These are phyloP conservation scores for Trichomalopsis sarcophagae DNA, from an alignment of 1,140 invertebrate genomes.

Conservation along the genomic window DNA sequence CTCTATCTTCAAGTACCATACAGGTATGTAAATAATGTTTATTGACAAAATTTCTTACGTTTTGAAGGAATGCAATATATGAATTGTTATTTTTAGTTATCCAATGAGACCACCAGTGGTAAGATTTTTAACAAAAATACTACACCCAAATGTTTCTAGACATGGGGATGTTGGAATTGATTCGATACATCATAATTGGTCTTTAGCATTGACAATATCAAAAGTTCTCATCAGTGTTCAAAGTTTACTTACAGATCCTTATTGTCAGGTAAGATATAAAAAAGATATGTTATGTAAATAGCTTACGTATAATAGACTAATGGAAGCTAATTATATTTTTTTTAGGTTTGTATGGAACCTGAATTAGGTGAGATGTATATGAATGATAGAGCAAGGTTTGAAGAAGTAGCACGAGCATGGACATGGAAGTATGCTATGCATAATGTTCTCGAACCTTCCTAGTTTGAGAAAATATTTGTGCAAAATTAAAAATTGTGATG, in stretches of 20 bases:
- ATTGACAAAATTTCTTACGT: not conserved
- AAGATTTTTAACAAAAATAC: constrained; percentile 91
- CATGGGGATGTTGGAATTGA: constrained; percentile 98
- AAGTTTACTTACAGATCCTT: constrained; percentile 94
- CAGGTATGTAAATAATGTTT: constrained; percentile 72
- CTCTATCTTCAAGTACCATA: constrained; percentile 91
- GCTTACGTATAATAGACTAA: not conserved
- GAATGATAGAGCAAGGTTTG: constrained; percentile 84
- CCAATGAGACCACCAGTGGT: constrained; percentile 94
- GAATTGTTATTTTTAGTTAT: constrained; percentile 80
- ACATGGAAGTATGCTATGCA: constrained; percentile 96
- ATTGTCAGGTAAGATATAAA: constrained; percentile 80
- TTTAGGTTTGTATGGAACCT: constrained; percentile 93
- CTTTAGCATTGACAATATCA: constrained; percentile 91
- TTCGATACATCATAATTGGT: constrained; percentile 97
- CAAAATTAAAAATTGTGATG: constrained; percentile 49
- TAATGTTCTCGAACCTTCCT: constrained; percentile 80
- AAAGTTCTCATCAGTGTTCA: constrained; percentile 94
- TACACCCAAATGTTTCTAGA: constrained; percentile 95
- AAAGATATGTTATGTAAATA: not conserved
- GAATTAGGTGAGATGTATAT: constrained; percentile 88
- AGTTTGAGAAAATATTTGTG: constrained; percentile 52
- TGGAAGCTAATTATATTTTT: constrained; percentile 13
- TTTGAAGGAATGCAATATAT: not conserved
- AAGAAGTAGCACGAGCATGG: constrained; percentile 89